Evolutionary conservation across 2,113 vertebrate genomes (phyloP), one percentile per base, ranked within the genome.

Genomic region (Percina caprodes): DNA sequence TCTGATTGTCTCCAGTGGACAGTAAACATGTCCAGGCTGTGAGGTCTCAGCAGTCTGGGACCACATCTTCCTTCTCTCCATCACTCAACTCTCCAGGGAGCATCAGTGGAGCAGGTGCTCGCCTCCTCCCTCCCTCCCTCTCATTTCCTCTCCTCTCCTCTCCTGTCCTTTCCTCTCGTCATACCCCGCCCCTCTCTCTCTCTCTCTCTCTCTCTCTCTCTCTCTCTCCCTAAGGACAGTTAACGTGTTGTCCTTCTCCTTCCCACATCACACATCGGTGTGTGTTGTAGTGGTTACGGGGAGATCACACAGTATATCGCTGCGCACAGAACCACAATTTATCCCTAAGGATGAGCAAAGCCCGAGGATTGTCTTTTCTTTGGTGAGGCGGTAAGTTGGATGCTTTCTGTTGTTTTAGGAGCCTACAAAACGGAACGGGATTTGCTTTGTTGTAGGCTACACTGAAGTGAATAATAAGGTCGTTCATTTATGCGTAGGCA

Each of bases 41-140:
- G 88, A 91, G 86, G 76, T 67, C 89, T 91, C 89, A 86, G 90
- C 84, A 89, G 84, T 88, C 74, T 87, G 87, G 78, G 87, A 84
- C 78, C 87, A 87, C 88, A 89, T 92, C 87, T 83, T 93, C 85
- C 83, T 65, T 55, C 72, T 46, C 79, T 86, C 66, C 91, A 84
- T 87, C 83, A 66, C 86, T 91, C 81, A 86, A 86, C 86, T 85
- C 92, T 91, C 90, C 80, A 77, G 91, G 92, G 89, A 91, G 84
- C 74, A 73, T 88, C 83, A 84, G 82, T 80, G 87, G 90, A 92
- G 93, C 93, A 94, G 93, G 93, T 94, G 93, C 89, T 91, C 51
- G 21, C 72, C 67, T 69, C 56, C 68, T 66, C 65, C 61, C 23
- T 46, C 52, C 39, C 66, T 23, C 30, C 16, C 48, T 30, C 48